Base-by-base conservation (phyloP, 2,113 vertebrate genomes). In the Pyxicephalus adspersus region DNA sequence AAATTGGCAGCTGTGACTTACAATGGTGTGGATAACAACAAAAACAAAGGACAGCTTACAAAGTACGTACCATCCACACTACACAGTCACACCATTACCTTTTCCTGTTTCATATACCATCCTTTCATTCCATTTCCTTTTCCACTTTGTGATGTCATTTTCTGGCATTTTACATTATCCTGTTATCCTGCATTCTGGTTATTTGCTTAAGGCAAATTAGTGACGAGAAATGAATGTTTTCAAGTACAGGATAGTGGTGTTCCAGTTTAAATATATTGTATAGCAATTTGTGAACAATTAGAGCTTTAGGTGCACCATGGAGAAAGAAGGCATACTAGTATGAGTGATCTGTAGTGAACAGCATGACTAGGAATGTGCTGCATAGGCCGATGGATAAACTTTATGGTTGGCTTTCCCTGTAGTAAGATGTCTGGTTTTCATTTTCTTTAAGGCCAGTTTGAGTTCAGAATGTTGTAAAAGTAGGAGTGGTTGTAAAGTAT, bases 1-100 rank as follows among this genome's bases (percentile, higher is more conserved):
- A 98, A 98, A 84, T 90, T 99, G 83, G 97, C 97, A 3, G 97
- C 97, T 25, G 97, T 99, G 89, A 99, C 97, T 78, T 99, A 96
- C 83, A 99, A 98, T 0, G 96, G 97, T 50, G 94, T 97, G 60
- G 98, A 99, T 87, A 99, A 99, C 92, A 98, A 98, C 90, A 95
- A 96, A 89, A 94, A 90, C 81, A 98, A 97, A 90, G 96, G 96
- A 54, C 97, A 98, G 72, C 91, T 98, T 87, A 98, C 97, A 78
- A 99, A 98, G 98, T 99, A 91, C 92, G 97, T 94, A 38, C 13
- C 28, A 72, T 4, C 31, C 38, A 26, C 45, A 51, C 16, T 20
- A 8, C 38, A 45, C 22, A 34, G 4, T 25, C 50, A 51, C 74
- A 64, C 26, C 28, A 22, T 22, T 34, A 9, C 1, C 26, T 22